Percentiles rank a stretch among this genome's conserved stretches.
Conservation (phyloP, 2,797 vertebrate species). For the Chelidonichthys spinosus region DNA sequence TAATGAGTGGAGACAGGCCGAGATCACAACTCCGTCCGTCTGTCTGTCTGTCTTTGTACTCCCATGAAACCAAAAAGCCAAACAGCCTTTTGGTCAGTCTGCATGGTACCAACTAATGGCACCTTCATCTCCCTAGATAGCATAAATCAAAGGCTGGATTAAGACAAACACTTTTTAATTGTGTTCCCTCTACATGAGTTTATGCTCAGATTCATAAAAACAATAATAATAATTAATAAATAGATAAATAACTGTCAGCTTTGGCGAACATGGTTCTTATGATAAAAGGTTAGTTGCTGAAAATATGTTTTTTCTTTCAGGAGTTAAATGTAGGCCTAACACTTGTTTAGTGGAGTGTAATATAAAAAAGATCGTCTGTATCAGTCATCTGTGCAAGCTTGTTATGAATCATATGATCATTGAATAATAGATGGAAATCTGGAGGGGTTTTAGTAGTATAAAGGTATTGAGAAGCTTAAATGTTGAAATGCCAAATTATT, state of each 20-base stretch:
- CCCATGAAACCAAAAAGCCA: constrained; percentile 34
- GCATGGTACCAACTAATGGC: constrained; percentile 36
- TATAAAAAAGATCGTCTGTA: background rate
- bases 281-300: background rate
- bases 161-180: background rate
- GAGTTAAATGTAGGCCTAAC: background rate
- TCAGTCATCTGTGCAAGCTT: background rate
- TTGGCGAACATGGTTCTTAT: background rate
- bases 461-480: background rate
- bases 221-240: too few relatives aligned
- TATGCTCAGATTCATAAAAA: background rate
- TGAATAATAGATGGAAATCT: background rate
- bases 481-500: background rate
- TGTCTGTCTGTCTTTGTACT: constrained; percentile 17
- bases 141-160: constrained; percentile 19
- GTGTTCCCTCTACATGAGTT: background rate
- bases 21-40: constrained; percentile 41
- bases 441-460: background rate
- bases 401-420: background rate
- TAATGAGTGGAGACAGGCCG: constrained; percentile 43
- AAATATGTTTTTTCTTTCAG: background rate
- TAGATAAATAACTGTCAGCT: background rate
- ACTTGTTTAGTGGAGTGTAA: background rate
- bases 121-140: constrained; percentile 25
- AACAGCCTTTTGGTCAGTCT: constrained; percentile 20